A percentile compares a stretch with the other conserved stretches of the same genome.
Evolutionary conservation across 2,113 vertebrate genomes (phyloP).

Genomic region (Naja naja): DNA sequence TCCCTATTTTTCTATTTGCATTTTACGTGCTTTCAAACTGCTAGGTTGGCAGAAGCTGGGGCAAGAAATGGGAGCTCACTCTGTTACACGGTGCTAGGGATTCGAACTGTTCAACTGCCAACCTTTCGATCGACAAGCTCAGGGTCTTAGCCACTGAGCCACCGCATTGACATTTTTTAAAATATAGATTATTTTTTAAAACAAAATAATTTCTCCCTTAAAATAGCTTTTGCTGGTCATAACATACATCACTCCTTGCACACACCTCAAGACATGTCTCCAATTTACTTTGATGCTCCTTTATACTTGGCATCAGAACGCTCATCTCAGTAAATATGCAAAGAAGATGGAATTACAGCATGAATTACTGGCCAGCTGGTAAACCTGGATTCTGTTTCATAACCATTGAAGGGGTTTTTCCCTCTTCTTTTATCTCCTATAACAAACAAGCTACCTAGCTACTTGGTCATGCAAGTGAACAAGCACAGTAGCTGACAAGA

Average conservation of each 20-base stretch:
- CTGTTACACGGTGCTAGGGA: too few relatives aligned
- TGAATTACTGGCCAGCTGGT: constrained; percentile 63
- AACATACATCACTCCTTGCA: constrained; percentile 5
- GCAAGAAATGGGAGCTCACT: too few relatives aligned
- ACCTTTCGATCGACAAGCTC: too few relatives aligned
- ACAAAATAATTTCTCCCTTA: too few relatives aligned
- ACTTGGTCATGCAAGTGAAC: constrained; percentile 44
- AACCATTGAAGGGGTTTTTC: constrained; percentile 33
- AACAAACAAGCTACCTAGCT: constrained; percentile 68
- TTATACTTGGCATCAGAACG: constrained; percentile 54
- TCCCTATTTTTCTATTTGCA: too few relatives aligned
- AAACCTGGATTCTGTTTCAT: constrained; percentile 62
- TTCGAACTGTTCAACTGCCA: too few relatives aligned
- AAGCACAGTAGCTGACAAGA: constrained; percentile 38
- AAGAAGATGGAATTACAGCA: constrained; percentile 66
- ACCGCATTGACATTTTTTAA: too few relatives aligned
- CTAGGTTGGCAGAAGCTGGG: too few relatives aligned
- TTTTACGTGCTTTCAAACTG: too few relatives aligned
- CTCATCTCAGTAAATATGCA: constrained; percentile 69
- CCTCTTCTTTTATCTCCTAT: constrained; percentile 63
- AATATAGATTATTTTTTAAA: too few relatives aligned
- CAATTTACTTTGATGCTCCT: constrained; percentile 43
- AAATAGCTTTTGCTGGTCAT: too few relatives aligned
- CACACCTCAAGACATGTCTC: constrained; percentile 40
- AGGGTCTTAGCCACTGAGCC: too few relatives aligned